A percentile compares a stretch with the other conserved stretches of the same genome.
Conservation (phyloP, 2,113 vertebrate species). For the Platichthys flesus region DNA sequence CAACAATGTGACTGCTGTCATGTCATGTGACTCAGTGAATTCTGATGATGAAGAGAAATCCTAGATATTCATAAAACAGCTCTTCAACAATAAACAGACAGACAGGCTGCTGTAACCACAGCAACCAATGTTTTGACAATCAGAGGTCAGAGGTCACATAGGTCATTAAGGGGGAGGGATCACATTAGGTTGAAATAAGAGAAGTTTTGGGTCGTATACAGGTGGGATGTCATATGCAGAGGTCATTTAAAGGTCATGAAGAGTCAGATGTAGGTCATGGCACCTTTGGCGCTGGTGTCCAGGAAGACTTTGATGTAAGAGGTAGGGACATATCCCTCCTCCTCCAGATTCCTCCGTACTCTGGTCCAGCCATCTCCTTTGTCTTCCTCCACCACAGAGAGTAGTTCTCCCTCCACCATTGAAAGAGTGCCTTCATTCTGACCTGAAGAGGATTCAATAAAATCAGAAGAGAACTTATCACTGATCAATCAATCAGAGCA, state of each 20-base stretch:
- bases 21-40: too few relatives aligned
- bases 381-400: slow-evolving; percentile 97
- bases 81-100: not conserved
- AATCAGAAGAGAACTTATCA: not conserved
- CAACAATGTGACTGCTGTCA: too few relatives aligned
- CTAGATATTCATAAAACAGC: not conserved
- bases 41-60: too few relatives aligned
- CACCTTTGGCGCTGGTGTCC: slow-evolving; percentile 97
- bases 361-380: slow-evolving; percentile 98
- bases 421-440: slow-evolving; percentile 98
- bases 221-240: slow-evolving; percentile 3
- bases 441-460: slow-evolving; percentile 76
- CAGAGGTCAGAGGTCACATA: slow-evolving; percentile 23
- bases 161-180: not conserved
- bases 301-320: slow-evolving; percentile 97
- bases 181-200: not conserved
- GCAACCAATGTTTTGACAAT: slow-evolving; percentile 34
- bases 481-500: too few relatives aligned
- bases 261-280: slow-evolving; percentile 84
- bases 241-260: slow-evolving; percentile 16
- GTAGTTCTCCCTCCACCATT: slow-evolving; percentile 91
- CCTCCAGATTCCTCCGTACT: slow-evolving; percentile 91
- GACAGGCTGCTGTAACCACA: slow-evolving; percentile 13
- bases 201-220: not conserved
- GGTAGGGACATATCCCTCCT: slow-evolving; percentile 97